Evolutionary conservation across 1,140 invertebrate species (phyloP).

Genomic region (Drosophila seguyi): DNA sequence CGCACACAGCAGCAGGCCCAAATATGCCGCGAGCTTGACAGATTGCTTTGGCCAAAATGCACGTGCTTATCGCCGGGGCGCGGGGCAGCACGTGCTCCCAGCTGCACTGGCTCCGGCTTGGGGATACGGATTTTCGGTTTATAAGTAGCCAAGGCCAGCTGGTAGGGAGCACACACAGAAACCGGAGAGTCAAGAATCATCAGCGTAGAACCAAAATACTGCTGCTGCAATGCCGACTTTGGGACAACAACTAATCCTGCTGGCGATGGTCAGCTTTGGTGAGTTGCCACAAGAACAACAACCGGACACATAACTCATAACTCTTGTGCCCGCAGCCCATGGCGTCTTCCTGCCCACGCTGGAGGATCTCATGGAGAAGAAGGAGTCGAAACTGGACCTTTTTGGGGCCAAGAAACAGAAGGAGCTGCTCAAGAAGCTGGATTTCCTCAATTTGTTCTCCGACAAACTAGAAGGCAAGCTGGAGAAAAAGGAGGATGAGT

Average conservation of each 20-base stretch:
- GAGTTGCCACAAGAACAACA: constrained; percentile 41
- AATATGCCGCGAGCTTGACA: constrained; percentile 46
- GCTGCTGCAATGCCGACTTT: constrained; percentile 44
- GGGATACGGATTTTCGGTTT: constrained; percentile 36
- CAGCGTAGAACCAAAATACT: constrained; percentile 5
- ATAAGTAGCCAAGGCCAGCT: constrained; percentile 52
- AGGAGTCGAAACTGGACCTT: constrained; percentile 39
- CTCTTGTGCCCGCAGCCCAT: constrained; percentile 31
- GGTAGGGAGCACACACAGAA: constrained; percentile 9
- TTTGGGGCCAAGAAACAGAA: constrained; percentile 54
- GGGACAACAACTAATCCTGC: constrained; percentile 54
- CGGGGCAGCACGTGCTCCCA: constrained; percentile 56
- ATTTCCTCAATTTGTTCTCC: constrained; percentile 65
- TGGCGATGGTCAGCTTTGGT: constrained; percentile 60
- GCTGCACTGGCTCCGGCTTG: constrained; percentile 7
- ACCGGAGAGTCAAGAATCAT: constrained; percentile 1
- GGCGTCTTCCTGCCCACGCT: constrained; percentile 56
- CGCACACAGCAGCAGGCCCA: constrained; percentile 19
- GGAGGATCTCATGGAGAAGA: constrained; percentile 43
- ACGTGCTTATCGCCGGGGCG: constrained; percentile 63
- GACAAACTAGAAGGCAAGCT: constrained; percentile 54
- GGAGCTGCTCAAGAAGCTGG: constrained; percentile 66
- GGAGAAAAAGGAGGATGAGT: constrained; percentile 62
- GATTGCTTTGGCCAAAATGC: constrained; percentile 38
- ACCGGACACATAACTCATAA: neutral